A percentile compares a stretch with the other conserved stretches of the same genome.
These are phyloP conservation scores for Crax fasciolata DNA, from an alignment of 2,797 vertebrate species.

Conservation along the genomic window DNA sequence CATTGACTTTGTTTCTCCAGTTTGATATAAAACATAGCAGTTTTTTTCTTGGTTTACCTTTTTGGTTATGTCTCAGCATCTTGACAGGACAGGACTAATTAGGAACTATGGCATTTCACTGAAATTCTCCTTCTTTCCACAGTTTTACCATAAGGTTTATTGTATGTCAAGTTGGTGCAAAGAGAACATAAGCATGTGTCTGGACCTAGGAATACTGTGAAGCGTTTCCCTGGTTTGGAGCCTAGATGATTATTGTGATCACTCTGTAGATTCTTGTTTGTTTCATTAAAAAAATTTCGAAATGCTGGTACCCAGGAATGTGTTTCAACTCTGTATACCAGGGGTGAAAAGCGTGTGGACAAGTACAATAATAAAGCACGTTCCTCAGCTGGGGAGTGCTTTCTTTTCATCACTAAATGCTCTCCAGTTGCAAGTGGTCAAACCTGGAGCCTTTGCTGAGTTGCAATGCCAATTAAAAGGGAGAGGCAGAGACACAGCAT, in stretches of 20 bases:
- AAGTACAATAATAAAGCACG: rapidly evolving
- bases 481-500: not conserved
- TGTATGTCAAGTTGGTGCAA: not conserved
- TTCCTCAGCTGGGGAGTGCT: not conserved
- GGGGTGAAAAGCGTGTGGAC: not conserved
- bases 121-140: not conserved
- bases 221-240: not conserved
- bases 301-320: not conserved
- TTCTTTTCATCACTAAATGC: not conserved
- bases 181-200: not conserved
- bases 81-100: conserved; percentile 42
- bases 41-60: conserved; percentile 23
- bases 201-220: not conserved
- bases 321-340: not conserved
- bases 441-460: not conserved
- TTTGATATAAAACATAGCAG: conserved; percentile 2
- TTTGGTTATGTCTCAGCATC: conserved; percentile 1
- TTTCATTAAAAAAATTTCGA: not conserved
- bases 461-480: not conserved
- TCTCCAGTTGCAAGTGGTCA: not conserved
- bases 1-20: conserved; percentile 62
- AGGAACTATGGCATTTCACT: not conserved
- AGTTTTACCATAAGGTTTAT: not conserved
- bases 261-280: not conserved
- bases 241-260: not conserved